Evolutionary conservation across 2,888 invertebrate species (phyloP).

Genomic region (Tiliacea citrago): DNA sequence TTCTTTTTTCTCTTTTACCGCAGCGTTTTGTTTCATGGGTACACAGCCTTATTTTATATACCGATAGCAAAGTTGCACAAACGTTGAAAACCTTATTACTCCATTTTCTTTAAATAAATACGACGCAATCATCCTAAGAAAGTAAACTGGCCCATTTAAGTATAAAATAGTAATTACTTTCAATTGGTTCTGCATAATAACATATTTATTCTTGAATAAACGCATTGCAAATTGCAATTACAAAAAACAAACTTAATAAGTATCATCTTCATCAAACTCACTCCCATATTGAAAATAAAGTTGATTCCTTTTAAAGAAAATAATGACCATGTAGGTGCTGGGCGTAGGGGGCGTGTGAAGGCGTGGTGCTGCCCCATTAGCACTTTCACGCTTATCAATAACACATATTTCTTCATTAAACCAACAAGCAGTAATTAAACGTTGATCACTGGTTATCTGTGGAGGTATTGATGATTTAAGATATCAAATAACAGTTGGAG

Average conservation of each 20-base stretch:
- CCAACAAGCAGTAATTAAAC: constrained; percentile 61
- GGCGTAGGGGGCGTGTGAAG: constrained; percentile 76
- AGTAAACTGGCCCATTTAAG: constrained; percentile 5
- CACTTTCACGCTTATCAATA: constrained; percentile 76
- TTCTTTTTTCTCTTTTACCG: neutral
- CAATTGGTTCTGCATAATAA: neutral
- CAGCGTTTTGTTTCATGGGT: neutral
- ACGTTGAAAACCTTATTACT: constrained; percentile 35
- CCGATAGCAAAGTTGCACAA: constrained; percentile 15
- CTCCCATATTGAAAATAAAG: constrained; percentile 8
- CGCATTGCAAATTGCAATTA: too few relatives aligned
- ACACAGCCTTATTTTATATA: constrained; percentile 35
- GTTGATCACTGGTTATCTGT: constrained; percentile 47
- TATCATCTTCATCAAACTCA: neutral
- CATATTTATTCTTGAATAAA: neutral
- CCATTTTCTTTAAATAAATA: constrained; percentile 8
- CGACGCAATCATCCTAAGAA: constrained; percentile 11
- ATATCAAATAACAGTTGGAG: constrained; percentile 25
- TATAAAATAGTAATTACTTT: neutral
- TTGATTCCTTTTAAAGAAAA: constrained; percentile 32
- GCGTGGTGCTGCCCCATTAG: constrained; percentile 76
- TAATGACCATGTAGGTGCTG: constrained; percentile 52
- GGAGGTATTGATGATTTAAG: constrained; percentile 34
- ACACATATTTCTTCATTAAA: constrained; percentile 75
- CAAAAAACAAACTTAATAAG: neutral